Conservation (phyloP, 1,140 invertebrate genomes). For the Neotoxoptera formosana region DNA sequence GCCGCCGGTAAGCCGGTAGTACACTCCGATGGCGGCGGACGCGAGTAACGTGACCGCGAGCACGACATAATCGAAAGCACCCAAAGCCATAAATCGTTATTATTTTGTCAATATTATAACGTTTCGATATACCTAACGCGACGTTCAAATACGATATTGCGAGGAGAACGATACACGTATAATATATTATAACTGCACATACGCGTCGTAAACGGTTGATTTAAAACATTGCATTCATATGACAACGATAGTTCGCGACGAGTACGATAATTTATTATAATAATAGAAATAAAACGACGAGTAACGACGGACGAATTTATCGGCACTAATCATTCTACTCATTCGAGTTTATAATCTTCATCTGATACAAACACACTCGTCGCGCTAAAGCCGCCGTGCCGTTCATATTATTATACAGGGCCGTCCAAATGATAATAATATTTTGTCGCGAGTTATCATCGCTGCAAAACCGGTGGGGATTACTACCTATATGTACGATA, state of each 20-base stretch:
- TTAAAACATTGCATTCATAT: neutral
- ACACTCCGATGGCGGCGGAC: constrained; percentile 79
- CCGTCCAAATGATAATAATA: neutral
- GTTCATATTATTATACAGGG: neutral
- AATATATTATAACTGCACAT: no score
- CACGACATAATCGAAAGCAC: constrained; percentile 71
- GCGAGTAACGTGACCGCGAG: constrained; percentile 70
- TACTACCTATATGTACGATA: no score
- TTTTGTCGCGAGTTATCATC: neutral
- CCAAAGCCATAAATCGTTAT: constrained; percentile 22
- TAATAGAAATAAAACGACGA: neutral
- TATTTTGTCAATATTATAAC: neutral
- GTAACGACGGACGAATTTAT: neutral
- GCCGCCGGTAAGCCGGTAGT: constrained; percentile 84
- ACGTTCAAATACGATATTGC: no score
- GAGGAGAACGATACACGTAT: no score
- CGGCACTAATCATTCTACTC: neutral
- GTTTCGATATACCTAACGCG: no score
- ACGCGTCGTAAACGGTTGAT: neutral
- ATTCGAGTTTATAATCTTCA: constrained; percentile 11
- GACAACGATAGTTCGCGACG: neutral
- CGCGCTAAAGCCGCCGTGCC: neutral
- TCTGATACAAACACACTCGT: neutral
- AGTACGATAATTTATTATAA: no score
- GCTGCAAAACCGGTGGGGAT: neutral